Base-by-base conservation (phyloP, 2,797 vertebrate species). In the Centroberyx gerrardi region DNA sequence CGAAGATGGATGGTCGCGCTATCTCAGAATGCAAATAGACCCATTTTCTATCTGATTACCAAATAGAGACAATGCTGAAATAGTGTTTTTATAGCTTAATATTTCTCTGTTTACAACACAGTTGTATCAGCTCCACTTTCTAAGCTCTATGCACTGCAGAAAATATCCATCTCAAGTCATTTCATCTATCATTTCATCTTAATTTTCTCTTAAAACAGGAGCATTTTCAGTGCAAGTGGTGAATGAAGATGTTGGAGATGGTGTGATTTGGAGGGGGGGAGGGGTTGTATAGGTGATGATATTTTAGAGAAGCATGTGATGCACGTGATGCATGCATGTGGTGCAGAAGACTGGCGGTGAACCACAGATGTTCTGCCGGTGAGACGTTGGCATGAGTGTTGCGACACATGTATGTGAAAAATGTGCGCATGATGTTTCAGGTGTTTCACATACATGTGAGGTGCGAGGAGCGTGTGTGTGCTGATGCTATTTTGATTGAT, bases 391-490 rank as follows among this genome's bases (percentile, higher is more conserved):
- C 13, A 8, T 51, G 61, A 63, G 4, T 14, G 22, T 38, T 67
- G 54, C 14, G 14, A 12, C 5, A 36, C 31, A 53, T 59, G 22
- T 18, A 28, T 68, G 40, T 61, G 28, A 44, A 61, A 36, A 48
- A 18, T 51, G n/a, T 54, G 14, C 27, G 8, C 29, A n/a, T 22
- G 13, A n/a, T 22, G 15, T 28, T 4, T 17, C 31, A n/a, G 33
- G 62, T 76, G 63, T 60, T 60, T 75, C 22, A 59, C 42, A 55
- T 49, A 33, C 29, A 14, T 60, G 55, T 38, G 29, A 63, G 4
- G 42, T 38, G 9, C 18, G 29, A 78, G 36, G 33, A 33, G 33
- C 4, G 33, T 33, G 33, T 33, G 3, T 33, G 31, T 33, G 2
- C 53, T 48, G 55, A 33, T 17, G 14, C 62, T 46, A 31, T 63